Base-by-base conservation (phyloP, 2,113 vertebrate species). In the Balaenoptera acutorostrata region DNA sequence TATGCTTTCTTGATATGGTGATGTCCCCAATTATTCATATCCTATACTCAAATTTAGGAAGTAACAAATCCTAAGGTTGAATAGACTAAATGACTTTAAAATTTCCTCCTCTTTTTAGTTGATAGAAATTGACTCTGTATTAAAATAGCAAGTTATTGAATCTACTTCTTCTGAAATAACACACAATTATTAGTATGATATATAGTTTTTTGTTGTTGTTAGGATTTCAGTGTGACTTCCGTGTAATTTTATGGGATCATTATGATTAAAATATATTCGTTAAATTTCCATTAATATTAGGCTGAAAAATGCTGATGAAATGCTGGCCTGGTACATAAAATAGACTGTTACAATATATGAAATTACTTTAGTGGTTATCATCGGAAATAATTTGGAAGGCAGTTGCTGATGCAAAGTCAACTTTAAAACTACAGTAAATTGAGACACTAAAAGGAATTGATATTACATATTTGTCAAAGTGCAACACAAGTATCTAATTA, bases 321-420 rank as follows among this genome's bases (percentile, higher is more conserved):
- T 39, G 78, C 78, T 59, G 55, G 8, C 14, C 8, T 81, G n/a
- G 25, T 78, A 5, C 27, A 84, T 95, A 92, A 95, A 93, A 90
- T 88, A 96, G 83, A 61, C 49, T 89, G 52, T 83, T 75, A 66
- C 8, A 92, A 21, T 77, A 41, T 49, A 75, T 52, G 52, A 92
- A 95, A 92, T 94, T 89, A 3, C 39, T 81, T 91, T 80, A 59
- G 31, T 96, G 75, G 44, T 86, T 90, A 89, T 77, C 86, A 69
- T 94, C 92, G 93, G 46, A 92, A 95, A 89, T 93, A 89, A 93
- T 94, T 88, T 95, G 74, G 59, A 92, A 97, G 77, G 93, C 61
- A 97, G 21, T 91, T 74, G 61, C 82, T 95, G 55, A 57, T 44
- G 9, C 25, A 90, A 94, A 90, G 84, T 96, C 95, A 95, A 49